Conservation (phyloP, 2,888 invertebrate species). For the Mellilla xanthometata region DNA sequence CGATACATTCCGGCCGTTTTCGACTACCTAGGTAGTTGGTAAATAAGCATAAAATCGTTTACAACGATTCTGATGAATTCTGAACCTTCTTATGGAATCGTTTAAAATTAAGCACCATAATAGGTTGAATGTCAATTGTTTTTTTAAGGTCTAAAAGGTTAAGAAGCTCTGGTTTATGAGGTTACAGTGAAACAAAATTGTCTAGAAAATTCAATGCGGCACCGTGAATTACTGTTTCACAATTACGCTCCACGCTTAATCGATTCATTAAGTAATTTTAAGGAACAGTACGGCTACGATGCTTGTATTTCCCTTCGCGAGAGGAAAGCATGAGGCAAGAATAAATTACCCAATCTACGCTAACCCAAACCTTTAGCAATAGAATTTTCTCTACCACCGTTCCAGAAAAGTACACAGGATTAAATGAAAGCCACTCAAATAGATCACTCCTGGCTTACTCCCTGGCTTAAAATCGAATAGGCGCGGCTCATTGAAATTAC, state of each 20-base stretch:
- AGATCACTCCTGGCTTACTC: slow-evolving; percentile 47
- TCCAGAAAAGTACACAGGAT: slow-evolving; percentile 71
- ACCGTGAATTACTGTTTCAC: slow-evolving; percentile 54
- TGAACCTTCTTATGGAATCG: too few relatives aligned
- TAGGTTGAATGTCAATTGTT: too few relatives aligned
- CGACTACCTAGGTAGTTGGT: too few relatives aligned
- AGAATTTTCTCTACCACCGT: slow-evolving; percentile 69
- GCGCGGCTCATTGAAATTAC: slow-evolving; percentile 24
- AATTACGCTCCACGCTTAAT: slow-evolving; percentile 67
- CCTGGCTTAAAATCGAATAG: slow-evolving; percentile 31
- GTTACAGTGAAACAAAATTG: slow-evolving; percentile 22
- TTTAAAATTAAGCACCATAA: too few relatives aligned
- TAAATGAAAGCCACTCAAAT: slow-evolving; percentile 61
- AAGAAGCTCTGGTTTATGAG: slow-evolving; percentile 19
- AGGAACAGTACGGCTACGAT: slow-evolving; percentile 65
- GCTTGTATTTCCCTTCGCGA: slow-evolving; percentile 55
- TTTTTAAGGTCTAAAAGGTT: too few relatives aligned
- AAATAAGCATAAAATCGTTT: too few relatives aligned
- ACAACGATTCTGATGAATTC: too few relatives aligned
- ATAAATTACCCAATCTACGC: slow-evolving; percentile 81
- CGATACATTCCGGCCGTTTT: too few relatives aligned
- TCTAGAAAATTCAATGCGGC: slow-evolving; percentile 33
- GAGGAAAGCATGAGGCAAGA: slow-evolving; percentile 66
- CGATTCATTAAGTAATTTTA: slow-evolving; percentile 75
- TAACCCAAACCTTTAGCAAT: slow-evolving; percentile 74